These are phyloP conservation scores for Drosophila kohkoa DNA, from an alignment of 1,140 invertebrate genomes.

Conservation along the genomic window DNA sequence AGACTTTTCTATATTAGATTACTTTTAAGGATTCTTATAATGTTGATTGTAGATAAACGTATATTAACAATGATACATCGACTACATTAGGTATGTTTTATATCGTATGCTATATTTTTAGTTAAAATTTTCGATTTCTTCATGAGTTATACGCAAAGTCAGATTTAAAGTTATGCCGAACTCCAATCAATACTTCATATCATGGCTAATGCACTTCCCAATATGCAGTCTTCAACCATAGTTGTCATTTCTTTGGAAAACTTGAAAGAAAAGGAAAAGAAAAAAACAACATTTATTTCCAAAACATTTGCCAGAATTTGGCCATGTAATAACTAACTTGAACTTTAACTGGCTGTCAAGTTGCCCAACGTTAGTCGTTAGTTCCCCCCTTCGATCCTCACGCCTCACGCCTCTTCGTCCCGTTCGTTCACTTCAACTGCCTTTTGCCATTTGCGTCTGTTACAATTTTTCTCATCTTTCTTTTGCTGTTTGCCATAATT, in stretches of 20 bases:
- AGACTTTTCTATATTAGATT: too few relatives aligned
- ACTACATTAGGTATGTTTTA: too few relatives aligned
- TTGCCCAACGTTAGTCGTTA: conserved; percentile 27
- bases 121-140: too few relatives aligned
- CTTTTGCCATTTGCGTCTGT: conserved; percentile 37
- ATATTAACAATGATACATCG: too few relatives aligned
- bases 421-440: background rate
- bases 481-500: conserved; percentile 66
- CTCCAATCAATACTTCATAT: background rate
- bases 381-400: background rate
- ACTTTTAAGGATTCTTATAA: too few relatives aligned
- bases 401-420: background rate
- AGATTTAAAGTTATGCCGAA: background rate
- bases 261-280: background rate
- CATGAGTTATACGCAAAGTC: too few relatives aligned
- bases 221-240: background rate
- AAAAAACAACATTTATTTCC: conserved; percentile 48
- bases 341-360: conserved; percentile 62
- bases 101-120: too few relatives aligned
- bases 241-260: background rate
- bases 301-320: conserved; percentile 61
- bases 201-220: background rate
- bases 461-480: conserved; percentile 54
- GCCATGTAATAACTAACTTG: conserved; percentile 67
- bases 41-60: too few relatives aligned